These are phyloP conservation scores for Bedellia somnulentella DNA, from an alignment of 2,888 invertebrate species.

Conservation along the genomic window DNA sequence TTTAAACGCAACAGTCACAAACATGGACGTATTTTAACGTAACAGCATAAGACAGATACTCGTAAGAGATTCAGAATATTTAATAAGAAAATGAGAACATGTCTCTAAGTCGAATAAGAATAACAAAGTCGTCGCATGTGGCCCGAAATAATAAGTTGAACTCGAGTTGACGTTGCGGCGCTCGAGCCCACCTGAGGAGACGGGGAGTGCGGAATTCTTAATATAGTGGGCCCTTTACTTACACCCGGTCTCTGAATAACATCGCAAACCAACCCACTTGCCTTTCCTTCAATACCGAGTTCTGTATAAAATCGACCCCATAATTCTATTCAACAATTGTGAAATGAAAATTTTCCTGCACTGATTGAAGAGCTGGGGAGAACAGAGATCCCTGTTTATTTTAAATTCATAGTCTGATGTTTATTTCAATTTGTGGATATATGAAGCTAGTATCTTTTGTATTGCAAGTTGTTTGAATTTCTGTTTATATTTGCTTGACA, in stretches of 20 bases:
- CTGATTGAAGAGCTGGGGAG: too few species aligned
- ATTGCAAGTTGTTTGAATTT: constrained; percentile 31
- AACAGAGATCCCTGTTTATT: too few species aligned
- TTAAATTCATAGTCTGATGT: too few species aligned
- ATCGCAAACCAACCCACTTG: constrained; percentile 20
- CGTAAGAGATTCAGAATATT: constrained; percentile 25
- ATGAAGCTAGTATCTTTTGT: constrained; percentile 13
- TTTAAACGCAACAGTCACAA: too few species aligned
- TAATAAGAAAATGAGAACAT: constrained; percentile 36
- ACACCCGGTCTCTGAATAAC: constrained; percentile 50
- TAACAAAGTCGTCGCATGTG: constrained; percentile 44
- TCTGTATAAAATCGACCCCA: too few species aligned
- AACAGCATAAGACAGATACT: too few species aligned
- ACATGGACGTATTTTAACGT: too few species aligned
- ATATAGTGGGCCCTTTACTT: constrained; percentile 53
- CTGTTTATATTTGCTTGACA: constrained; percentile 51
- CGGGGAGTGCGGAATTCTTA: constrained; percentile 52
- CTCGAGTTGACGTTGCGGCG: constrained; percentile 27
- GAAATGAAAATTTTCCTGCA: too few species aligned
- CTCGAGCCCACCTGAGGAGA: constrained; percentile 35
- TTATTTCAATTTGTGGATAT: too few species aligned
- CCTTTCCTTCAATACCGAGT: constrained; percentile 3
- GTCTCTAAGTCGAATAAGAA: constrained; percentile 32
- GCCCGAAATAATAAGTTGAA: constrained; percentile 53
- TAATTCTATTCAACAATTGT: too few species aligned